A percentile compares a stretch with the other conserved stretches of the same genome.
Conservation (phyloP, 2,113 vertebrate species). For the Rhegmatorhina hoffmannsi region DNA sequence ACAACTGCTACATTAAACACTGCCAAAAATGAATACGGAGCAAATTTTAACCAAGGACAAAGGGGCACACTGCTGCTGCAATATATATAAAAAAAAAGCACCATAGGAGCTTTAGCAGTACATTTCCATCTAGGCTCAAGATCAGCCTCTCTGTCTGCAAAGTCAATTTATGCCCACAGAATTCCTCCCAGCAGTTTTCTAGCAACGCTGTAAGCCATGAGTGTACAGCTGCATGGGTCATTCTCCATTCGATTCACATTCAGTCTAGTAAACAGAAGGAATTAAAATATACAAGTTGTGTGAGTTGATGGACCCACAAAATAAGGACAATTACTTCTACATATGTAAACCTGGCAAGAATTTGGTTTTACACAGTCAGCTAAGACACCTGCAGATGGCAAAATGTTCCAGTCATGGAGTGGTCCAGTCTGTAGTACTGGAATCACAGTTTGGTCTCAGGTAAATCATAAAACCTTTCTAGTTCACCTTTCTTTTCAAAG, state of each 20-base stretch:
- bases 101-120: neutral
- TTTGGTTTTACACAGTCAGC: neutral
- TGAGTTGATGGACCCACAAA: neutral
- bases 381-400: neutral
- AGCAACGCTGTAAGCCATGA: neutral
- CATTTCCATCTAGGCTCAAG: constrained; percentile 5
- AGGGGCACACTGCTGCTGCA: neutral
- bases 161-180: constrained; percentile 8
- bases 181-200: constrained; percentile 23
- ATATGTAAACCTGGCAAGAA: neutral
- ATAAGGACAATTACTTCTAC: neutral
- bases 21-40: constrained; percentile 36
- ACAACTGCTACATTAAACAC: constrained; percentile 11
- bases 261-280: neutral
- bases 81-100: neutral
- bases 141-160: constrained; percentile 6
- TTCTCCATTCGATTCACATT: neutral
- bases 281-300: neutral
- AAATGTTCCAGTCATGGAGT: neutral
- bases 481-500: neutral
- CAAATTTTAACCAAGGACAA: constrained; percentile 56
- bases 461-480: neutral
- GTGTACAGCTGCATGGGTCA: neutral
- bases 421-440: neutral
- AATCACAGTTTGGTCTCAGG: neutral